Conservation (phyloP, 2,797 vertebrate genomes). For the Pteropus rufus region DNA sequence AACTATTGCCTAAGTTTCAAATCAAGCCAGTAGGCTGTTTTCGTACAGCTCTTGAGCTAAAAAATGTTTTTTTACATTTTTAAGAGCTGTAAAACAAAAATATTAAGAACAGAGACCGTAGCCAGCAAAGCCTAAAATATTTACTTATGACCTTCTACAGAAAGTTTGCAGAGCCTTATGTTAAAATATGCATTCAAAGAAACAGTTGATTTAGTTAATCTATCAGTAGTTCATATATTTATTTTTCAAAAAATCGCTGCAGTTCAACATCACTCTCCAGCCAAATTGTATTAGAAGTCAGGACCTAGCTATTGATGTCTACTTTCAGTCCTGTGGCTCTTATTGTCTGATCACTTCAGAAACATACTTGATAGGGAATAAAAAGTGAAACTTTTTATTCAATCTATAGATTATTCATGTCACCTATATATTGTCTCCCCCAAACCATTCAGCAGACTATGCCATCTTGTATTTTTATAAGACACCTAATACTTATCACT, state of each 20-base stretch:
- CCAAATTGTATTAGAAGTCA: neutral
- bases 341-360: neutral
- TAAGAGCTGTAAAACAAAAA: neutral
- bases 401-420: neutral
- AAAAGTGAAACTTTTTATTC: neutral
- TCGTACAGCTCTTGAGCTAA: neutral
- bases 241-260: neutral
- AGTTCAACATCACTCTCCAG: neutral
- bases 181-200: neutral
- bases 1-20: neutral
- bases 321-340: neutral
- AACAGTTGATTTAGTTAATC: neutral
- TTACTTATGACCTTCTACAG: neutral
- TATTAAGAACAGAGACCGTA: neutral
- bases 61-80: neutral
- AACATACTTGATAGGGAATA: neutral
- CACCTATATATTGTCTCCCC: neutral
- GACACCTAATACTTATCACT: neutral
- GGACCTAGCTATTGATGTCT: neutral
- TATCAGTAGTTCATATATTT: neutral
- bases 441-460: neutral
- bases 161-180: neutral
- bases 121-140: neutral
- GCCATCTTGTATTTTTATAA: neutral
- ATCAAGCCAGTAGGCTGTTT: neutral